Percentiles rank a stretch among this genome's conserved stretches.
Conservation (phyloP, 2,797 vertebrate genomes). For the Champsocephalus esox region DNA sequence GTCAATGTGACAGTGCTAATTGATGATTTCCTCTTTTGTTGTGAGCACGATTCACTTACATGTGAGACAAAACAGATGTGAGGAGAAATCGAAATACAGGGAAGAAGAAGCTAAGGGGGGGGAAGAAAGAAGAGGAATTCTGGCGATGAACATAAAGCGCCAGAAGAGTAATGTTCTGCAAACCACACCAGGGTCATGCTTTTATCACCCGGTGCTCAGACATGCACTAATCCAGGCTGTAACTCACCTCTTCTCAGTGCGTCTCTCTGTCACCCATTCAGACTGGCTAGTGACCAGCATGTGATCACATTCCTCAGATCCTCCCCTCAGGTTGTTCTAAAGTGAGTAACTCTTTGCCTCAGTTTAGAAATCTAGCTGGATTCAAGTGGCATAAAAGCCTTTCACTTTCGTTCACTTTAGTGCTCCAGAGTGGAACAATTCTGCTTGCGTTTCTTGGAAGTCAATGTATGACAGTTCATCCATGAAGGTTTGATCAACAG, state of each 20-base stretch:
- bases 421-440: constrained; percentile 8
- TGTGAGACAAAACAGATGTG: not conserved
- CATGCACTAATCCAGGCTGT: constrained; percentile 40
- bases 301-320: constrained; percentile 1
- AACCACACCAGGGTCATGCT: constrained; percentile 46
- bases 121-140: not conserved
- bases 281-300: constrained; percentile 14
- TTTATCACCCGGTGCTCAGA: constrained; percentile 51
- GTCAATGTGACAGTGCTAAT: constrained; percentile 46
- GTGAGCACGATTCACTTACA: constrained; percentile 20
- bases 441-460: not conserved
- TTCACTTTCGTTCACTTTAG: constrained; percentile 10
- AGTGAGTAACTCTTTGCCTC: constrained; percentile 25
- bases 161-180: constrained; percentile 27
- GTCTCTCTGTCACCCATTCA: constrained; percentile 19
- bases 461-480: not conserved
- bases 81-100: not conserved
- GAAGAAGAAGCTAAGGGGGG: too few relatives aligned
- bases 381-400: constrained; percentile 3
- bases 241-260: constrained; percentile 41
- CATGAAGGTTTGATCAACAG: not conserved
- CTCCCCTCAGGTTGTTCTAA: constrained; percentile 8
- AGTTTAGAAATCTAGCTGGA: not conserved
- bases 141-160: not conserved
- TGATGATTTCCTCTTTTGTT: constrained; percentile 57